These are phyloP conservation scores for Eugnorisma glareosa DNA, from an alignment of 2,888 invertebrate genomes.

Conservation along the genomic window DNA sequence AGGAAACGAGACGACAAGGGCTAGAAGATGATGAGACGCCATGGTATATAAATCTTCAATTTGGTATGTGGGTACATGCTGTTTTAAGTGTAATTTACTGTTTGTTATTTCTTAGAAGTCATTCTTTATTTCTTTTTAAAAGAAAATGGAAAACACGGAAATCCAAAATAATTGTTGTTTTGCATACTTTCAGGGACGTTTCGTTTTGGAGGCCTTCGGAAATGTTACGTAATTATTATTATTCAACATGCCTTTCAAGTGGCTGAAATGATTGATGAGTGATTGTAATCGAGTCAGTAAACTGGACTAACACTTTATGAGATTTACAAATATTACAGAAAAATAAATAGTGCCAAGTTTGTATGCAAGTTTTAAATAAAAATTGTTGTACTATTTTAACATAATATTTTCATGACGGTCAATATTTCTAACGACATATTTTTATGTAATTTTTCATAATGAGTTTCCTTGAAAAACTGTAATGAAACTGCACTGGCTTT, in stretches of 20 bases:
- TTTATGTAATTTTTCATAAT: conserved; percentile 55
- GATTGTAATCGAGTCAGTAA: conserved; percentile 15
- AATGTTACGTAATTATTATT: conserved; percentile 19
- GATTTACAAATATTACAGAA: not conserved
- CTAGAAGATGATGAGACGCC: no score
- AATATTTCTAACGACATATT: conserved; percentile 47
- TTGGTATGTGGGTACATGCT: no score
- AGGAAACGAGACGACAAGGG: no score
- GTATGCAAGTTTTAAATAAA: conserved; percentile 3
- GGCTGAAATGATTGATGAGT: conserved; percentile 33
- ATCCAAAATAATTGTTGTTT: conserved; percentile 1
- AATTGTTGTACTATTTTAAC: not conserved
- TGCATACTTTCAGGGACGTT: conserved; percentile 22
- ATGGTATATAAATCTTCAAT: no score
- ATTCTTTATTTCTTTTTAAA: not conserved
- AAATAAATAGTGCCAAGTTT: not conserved
- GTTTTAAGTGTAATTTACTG: not conserved
- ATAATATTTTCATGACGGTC: conserved; percentile 24
- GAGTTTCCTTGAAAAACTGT: conserved; percentile 70
- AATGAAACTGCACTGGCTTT: conserved; percentile 69
- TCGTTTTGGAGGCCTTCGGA: conserved; percentile 17
- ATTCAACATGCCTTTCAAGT: conserved; percentile 8
- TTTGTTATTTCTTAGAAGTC: not conserved
- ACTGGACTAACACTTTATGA: not conserved
- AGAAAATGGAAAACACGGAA: not conserved